Evolutionary conservation across 2,888 invertebrate species (phyloP).

Genomic region (Clitarchus hookeri): DNA sequence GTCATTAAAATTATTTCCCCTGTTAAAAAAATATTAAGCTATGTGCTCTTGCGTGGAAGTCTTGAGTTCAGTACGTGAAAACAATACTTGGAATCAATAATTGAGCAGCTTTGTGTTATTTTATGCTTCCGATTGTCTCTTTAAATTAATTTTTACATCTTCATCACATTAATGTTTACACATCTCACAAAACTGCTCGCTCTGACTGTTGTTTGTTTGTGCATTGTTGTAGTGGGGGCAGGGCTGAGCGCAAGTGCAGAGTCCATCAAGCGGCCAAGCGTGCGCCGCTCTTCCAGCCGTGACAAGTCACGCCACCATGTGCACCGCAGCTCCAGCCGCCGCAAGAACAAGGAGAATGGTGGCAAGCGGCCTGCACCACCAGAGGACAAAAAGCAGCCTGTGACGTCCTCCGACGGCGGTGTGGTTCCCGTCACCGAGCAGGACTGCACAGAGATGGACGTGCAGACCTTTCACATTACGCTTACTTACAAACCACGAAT

Average conservation of each 20-base stretch:
- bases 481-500: slow-evolving; percentile 60
- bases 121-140: no score
- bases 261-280: slow-evolving; percentile 63
- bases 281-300: slow-evolving; percentile 56
- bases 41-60: no score
- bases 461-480: slow-evolving; percentile 58
- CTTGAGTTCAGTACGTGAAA: no score
- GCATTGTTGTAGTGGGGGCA: slow-evolving; percentile 34
- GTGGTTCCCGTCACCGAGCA: slow-evolving; percentile 49
- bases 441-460: slow-evolving; percentile 59
- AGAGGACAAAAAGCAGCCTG: slow-evolving; percentile 41
- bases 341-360: slow-evolving; percentile 60
- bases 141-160: no score
- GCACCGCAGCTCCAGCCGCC: slow-evolving; percentile 57
- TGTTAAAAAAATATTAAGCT: no score
- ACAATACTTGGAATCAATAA: no score
- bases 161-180: no score
- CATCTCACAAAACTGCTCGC: background rate
- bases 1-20: no score
- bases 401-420: slow-evolving; percentile 24
- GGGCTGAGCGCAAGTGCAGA: slow-evolving; percentile 67
- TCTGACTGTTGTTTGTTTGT: background rate
- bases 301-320: slow-evolving; percentile 56
- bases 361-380: slow-evolving; percentile 38
- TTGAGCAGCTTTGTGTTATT: no score